Percentiles rank a stretch among this genome's conserved stretches.
Evolutionary conservation across 2,797 vertebrate species (phyloP).

Genomic region (Brachyalestes nurse): DNA sequence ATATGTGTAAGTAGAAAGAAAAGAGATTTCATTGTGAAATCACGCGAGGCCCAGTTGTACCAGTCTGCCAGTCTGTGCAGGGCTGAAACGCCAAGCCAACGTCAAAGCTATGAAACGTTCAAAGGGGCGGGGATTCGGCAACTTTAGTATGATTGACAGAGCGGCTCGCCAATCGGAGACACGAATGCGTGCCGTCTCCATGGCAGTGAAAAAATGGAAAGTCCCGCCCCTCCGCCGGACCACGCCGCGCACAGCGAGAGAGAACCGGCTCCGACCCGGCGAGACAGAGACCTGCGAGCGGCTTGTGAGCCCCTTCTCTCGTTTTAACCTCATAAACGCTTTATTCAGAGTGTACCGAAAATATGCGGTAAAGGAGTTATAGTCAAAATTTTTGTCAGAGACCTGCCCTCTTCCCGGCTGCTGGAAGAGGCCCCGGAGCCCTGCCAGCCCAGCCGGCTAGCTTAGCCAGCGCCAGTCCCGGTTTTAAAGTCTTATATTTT

Average conservation of each 20-base stretch:
- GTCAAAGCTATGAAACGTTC: background rate
- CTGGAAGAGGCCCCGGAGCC: background rate
- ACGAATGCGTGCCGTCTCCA: conserved; percentile 37
- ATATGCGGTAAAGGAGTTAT: no score
- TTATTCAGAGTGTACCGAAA: no score
- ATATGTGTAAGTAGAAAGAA: no score
- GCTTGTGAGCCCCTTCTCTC: conserved; percentile 31
- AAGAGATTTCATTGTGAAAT: no score
- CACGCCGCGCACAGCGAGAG: conserved; percentile 54
- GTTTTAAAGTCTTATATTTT: background rate
- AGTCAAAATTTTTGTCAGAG: no score
- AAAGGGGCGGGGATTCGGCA: background rate
- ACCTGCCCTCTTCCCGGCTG: background rate
- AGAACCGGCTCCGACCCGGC: conserved; percentile 33
- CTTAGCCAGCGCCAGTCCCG: conserved; percentile 10
- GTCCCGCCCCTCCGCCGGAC: conserved; percentile 35
- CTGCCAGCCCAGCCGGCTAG: background rate
- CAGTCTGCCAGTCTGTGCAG: background rate
- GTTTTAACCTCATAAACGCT: no score
- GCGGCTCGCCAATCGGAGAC: conserved; percentile 40
- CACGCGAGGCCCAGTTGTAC: no score
- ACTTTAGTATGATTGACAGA: background rate
- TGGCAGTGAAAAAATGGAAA: conserved; percentile 54
- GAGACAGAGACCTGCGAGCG: conserved; percentile 20
- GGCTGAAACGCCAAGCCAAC: background rate